Evolutionary conservation across 2,113 vertebrate genomes (phyloP).

Genomic region (Mola mola): DNA sequence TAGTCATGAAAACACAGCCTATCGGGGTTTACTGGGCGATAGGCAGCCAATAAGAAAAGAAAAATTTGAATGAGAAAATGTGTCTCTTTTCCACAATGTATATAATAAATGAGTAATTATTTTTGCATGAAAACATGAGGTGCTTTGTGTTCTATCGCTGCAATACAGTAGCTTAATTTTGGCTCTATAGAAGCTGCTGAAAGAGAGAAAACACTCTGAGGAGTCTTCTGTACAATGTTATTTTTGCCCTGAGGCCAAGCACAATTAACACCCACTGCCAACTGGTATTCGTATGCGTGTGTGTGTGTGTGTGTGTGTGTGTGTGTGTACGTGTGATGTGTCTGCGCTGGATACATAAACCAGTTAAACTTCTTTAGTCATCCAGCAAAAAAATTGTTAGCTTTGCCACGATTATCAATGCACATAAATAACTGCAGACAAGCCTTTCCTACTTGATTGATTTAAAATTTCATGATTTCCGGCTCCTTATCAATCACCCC

Average conservation of each 20-base stretch:
- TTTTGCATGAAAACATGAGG: not conserved
- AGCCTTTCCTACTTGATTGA: too few relatives aligned
- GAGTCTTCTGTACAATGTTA: conserved; percentile 64
- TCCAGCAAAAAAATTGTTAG: too few relatives aligned
- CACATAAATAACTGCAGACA: conserved; percentile 12
- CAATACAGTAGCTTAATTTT: conserved; percentile 34
- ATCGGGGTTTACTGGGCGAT: conserved; percentile 42
- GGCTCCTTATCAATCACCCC: conserved; percentile 57
- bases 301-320: conserved; percentile 14
- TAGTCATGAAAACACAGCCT: conserved; percentile 65
- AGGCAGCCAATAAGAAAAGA: conserved; percentile 29
- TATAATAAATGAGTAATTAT: not conserved
- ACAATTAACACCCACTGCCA: conserved; percentile 77
- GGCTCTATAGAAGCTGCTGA: conserved; percentile 23
- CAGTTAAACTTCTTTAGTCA: conserved; percentile 51
- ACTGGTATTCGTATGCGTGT: conserved; percentile 37
- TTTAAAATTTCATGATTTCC: conserved; percentile 37
- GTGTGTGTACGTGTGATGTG: conserved; percentile 10
- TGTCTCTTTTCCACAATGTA: not conserved
- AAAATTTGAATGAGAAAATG: too few relatives aligned
- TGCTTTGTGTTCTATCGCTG: not conserved
- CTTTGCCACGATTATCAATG: too few relatives aligned
- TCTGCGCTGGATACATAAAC: conserved; percentile 48
- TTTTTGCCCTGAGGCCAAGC: conserved; percentile 74
- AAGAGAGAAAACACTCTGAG: conserved; percentile 32